Evolutionary conservation across 2,888 invertebrate species (phyloP).

Genomic region (Spicauda simplicius): DNA sequence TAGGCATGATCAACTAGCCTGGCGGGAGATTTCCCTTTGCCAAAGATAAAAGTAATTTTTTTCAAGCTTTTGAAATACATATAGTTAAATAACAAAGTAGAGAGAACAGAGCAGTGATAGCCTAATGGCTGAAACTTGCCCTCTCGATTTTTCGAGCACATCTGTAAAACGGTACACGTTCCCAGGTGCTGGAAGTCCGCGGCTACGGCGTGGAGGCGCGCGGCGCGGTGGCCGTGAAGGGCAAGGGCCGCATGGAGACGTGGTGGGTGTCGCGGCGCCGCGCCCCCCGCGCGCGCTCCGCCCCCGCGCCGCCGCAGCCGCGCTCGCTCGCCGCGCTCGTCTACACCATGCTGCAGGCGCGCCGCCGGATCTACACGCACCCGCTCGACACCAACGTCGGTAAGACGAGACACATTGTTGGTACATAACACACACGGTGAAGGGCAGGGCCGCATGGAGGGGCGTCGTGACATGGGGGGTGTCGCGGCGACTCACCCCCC

Average conservation of each 20-base stretch:
- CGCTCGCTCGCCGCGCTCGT: slow-evolving; percentile 93
- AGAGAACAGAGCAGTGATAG: too few species aligned
- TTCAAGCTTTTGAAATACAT: too few species aligned
- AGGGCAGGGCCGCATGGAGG: slow-evolving; percentile 98
- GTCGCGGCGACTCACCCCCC: slow-evolving; percentile 65
- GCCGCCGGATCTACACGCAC: slow-evolving; percentile 86
- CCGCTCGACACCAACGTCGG: slow-evolving; percentile 45
- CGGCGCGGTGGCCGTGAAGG: slow-evolving; percentile 96
- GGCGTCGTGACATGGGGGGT: slow-evolving; percentile 98
- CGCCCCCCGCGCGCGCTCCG: slow-evolving; percentile 82
- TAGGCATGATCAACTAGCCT: too few species aligned
- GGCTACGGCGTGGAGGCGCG: slow-evolving; percentile 91
- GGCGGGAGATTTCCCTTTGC: too few species aligned
- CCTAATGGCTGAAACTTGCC: too few species aligned
- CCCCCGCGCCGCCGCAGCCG: slow-evolving; percentile 88
- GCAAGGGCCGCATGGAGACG: slow-evolving; percentile 98
- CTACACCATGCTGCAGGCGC: slow-evolving; percentile 94
- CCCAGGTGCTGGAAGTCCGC: slow-evolving; percentile 88
- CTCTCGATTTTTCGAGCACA: too few species aligned
- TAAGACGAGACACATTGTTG: slow-evolving; percentile 28
- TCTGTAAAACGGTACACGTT: too few species aligned
- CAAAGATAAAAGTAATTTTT: too few species aligned
- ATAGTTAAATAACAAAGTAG: too few species aligned
- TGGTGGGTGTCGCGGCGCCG: slow-evolving; percentile 89
- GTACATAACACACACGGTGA: too few species aligned